phyloP scores from a whole-genome alignment of 1,140 invertebrate species.

The Plectrocnemia conspersa region DNA sequence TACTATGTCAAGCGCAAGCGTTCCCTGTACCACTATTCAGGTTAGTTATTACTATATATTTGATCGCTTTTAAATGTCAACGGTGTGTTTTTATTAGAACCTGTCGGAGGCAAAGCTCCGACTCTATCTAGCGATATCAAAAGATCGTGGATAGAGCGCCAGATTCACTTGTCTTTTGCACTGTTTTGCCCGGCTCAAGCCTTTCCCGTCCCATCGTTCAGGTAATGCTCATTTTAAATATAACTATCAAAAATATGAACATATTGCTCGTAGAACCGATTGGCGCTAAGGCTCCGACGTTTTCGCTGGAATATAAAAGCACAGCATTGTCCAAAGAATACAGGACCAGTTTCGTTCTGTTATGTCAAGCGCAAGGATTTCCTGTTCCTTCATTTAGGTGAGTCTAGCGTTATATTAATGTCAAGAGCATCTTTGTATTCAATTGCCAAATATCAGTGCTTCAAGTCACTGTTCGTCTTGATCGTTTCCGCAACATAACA shows the following conservation, averaged over 20 bases:
- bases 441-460: not conserved
- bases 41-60: conserved; percentile 47
- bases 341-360: conserved; percentile 53
- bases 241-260: not conserved
- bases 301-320: conserved; percentile 52
- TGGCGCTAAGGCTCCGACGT: conserved; percentile 62
- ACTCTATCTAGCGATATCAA: conserved; percentile 55
- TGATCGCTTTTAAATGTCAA: conserved; percentile 21
- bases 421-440: not conserved
- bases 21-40: conserved; percentile 61
- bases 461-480: too few species aligned
- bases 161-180: conserved; percentile 44
- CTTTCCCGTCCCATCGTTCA: conserved; percentile 64
- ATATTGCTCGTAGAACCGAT: conserved; percentile 55
- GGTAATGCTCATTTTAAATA: conserved; percentile 52
- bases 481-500: too few species aligned
- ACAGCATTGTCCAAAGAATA: conserved; percentile 53
- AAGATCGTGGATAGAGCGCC: conserved; percentile 44
- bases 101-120: conserved; percentile 60
- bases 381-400: conserved; percentile 66
- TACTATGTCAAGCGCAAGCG: conserved; percentile 69
- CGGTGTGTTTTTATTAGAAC: conserved; percentile 47
- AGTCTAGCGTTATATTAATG: conserved; percentile 37
- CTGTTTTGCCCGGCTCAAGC: conserved; percentile 64
- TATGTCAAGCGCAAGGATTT: conserved; percentile 67